Evolutionary conservation across 2,888 invertebrate species (phyloP), one percentile per base, ranked within the genome.

Genomic region (Torymus auratus): DNA sequence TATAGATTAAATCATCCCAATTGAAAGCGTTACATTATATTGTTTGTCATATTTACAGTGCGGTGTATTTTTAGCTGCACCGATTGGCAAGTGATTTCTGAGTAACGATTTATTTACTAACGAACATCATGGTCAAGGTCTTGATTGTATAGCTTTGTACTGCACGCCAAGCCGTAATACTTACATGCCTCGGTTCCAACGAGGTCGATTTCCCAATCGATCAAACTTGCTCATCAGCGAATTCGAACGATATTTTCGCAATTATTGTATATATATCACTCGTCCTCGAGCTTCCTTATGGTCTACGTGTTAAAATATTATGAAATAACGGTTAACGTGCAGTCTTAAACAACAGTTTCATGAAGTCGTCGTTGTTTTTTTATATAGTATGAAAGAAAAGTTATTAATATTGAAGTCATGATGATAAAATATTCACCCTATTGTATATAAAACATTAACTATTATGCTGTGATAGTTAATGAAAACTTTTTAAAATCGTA

Each of bases 171-270:
- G 56, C 50, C 56, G 62, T 62, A 50, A 41, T 12, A 72, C 53
- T 72, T 78, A 15, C 12, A n/a, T 7, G 76, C 14, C n/a, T 67
- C 61, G 20, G 4, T 64, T 55, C 55, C 58, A 75, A 75, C 28
- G 64, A 23, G 70, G 60, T 23, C 75, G 53, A 56, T 83, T 78
- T 78, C 68, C 13, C 72, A 83, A 83, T 76, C 71, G 60, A 12
- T 23, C 58, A 67, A 72, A 72, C 78, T 77, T 79, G 73, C 20
- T 20, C 61, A 58, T 83, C 83, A 83, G 83, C 83, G 65, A 69
- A 72, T 65, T 69, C n/a, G 1, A 56, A 65, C 52, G 56, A 73
- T 17, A 20, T 68, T 83, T 82, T 81, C 78, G 60, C 68, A 78
- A 76, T 28, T 28, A 41, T 75, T 52, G 15, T 55, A 14, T 65